A percentile compares a stretch with the other conserved stretches of the same genome.
phyloP scores from a whole-genome alignment of 2,888 invertebrate genomes.

The Philonicus albiceps region DNA sequence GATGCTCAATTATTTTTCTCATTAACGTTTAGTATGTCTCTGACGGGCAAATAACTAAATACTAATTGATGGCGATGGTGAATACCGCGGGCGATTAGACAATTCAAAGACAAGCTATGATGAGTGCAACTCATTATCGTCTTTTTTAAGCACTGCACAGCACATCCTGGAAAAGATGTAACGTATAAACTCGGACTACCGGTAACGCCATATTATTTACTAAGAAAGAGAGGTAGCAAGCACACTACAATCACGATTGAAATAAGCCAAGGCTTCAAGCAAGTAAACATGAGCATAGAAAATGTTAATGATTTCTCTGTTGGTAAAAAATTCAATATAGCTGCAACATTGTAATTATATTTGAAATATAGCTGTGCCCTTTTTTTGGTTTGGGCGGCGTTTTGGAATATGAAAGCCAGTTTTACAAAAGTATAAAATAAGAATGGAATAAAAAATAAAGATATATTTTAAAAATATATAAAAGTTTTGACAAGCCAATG shows the following conservation, averaged over 20 bases:
- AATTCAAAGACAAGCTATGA: background rate
- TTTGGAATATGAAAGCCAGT: too few relatives aligned
- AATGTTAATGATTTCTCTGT: background rate
- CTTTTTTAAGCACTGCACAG: background rate
- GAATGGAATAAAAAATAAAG: too few relatives aligned
- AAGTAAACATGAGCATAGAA: background rate
- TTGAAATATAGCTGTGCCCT: too few relatives aligned
- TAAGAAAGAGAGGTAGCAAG: background rate
- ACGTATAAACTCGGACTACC: background rate
- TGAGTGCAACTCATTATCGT: background rate
- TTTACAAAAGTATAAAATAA: too few relatives aligned
- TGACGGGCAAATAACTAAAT: background rate
- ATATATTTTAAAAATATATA: too few relatives aligned
- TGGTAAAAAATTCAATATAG: background rate
- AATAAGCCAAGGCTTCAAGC: background rate
- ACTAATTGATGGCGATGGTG: background rate
- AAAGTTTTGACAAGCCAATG: too few relatives aligned
- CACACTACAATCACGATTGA: background rate
- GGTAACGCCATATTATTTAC: background rate
- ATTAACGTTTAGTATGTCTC: background rate
- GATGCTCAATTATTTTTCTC: constrained; percentile 3
- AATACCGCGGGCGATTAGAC: background rate
- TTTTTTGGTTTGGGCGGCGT: too few relatives aligned
- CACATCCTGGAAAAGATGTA: background rate
- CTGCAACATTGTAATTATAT: background rate